Evolutionary conservation across 2,888 invertebrate species (phyloP).

Genomic region (Dione juno): DNA sequence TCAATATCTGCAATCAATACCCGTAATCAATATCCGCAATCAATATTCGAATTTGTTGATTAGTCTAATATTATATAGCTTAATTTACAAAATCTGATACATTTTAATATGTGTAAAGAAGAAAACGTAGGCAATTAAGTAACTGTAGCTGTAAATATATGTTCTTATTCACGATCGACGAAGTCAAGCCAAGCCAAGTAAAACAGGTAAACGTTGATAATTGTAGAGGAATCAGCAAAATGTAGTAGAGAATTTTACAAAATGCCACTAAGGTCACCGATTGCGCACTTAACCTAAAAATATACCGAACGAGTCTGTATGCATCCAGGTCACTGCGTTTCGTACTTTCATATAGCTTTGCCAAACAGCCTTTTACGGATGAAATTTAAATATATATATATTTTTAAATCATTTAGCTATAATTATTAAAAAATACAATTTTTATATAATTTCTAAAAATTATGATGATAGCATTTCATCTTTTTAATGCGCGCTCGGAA

Average conservation of each 20-base stretch:
- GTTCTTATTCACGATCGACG: background rate
- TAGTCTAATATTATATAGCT: too few relatives aligned
- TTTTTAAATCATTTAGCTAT: background rate
- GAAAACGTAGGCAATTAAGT: too few relatives aligned
- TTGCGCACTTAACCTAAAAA: slow-evolving; percentile 32
- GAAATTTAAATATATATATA: slow-evolving; percentile 9
- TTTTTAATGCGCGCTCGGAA: background rate
- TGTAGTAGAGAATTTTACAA: background rate
- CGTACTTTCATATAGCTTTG: slow-evolving; percentile 15
- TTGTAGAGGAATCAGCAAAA: background rate
- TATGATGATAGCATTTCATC: background rate
- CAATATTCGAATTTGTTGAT: too few relatives aligned
- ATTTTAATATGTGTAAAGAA: too few relatives aligned
- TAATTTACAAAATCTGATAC: too few relatives aligned
- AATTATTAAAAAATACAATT: slow-evolving; percentile 7
- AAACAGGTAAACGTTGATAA: background rate
- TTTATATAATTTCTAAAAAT: slow-evolving; percentile 13
- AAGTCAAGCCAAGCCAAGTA: background rate
- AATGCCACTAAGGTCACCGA: slow-evolving; percentile 22
- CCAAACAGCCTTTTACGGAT: slow-evolving; percentile 18
- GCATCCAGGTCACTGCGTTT: slow-evolving; percentile 24
- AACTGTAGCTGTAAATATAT: background rate
- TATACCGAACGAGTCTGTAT: slow-evolving; percentile 15
- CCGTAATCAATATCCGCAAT: too few relatives aligned
- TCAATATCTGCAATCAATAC: too few relatives aligned